Evolutionary conservation across 2,888 invertebrate genomes (phyloP).

Genomic region (Drosophila engyochracea): DNA sequence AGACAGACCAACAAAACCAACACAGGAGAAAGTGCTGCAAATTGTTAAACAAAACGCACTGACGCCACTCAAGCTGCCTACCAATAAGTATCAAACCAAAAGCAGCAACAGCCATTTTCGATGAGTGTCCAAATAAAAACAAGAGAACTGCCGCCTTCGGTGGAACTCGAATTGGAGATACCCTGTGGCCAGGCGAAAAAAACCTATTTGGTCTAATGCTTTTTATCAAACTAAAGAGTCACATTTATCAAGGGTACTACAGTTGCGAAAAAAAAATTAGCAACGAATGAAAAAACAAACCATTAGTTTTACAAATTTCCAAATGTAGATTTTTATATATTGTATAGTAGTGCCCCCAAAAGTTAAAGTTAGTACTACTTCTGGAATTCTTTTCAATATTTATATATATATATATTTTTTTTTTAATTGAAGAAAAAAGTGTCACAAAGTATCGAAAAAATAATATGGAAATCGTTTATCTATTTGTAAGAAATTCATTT

Average conservation of each 20-base stretch:
- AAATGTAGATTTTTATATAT: not conserved
- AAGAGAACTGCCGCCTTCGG: not conserved
- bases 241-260: not conserved
- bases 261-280: not conserved
- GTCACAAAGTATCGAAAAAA: not conserved
- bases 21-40: slow-evolving; percentile 64
- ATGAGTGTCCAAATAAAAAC: slow-evolving; percentile 9
- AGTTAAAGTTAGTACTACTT: not conserved
- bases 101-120: slow-evolving; percentile 13
- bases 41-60: slow-evolving; percentile 69
- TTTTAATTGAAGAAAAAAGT: not conserved
- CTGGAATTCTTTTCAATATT: not conserved
- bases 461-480: not conserved
- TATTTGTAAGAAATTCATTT: not conserved
- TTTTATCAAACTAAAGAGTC: not conserved
- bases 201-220: no score
- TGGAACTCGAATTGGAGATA: not conserved
- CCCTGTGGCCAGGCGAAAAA: not conserved
- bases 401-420: no score
- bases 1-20: not conserved
- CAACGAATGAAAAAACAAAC: not conserved
- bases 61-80: slow-evolving; percentile 35
- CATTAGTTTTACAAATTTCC: not conserved
- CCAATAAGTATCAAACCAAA: slow-evolving; percentile 22
- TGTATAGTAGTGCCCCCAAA: not conserved